Conservation (phyloP, 2,797 vertebrate genomes). For the Cygnus olor region DNA sequence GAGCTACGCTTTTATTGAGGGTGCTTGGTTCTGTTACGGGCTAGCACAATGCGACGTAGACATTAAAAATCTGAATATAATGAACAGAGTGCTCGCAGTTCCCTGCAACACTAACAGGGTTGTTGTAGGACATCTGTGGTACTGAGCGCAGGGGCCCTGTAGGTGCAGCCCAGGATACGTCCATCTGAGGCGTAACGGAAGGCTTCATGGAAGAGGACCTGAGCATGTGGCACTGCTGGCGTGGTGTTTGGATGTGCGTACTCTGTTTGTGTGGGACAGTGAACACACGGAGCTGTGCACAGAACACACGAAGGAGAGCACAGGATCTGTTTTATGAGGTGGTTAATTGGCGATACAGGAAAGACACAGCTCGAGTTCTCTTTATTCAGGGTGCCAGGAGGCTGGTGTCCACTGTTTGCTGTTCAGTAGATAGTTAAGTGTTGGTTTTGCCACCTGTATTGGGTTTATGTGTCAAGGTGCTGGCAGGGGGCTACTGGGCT, state of each 20-base stretch:
- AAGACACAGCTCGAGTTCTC: neutral
- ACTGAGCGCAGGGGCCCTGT: neutral
- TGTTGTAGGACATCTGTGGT: neutral
- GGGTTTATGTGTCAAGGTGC: neutral
- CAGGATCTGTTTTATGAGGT: neutral
- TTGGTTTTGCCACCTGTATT: too few species aligned
- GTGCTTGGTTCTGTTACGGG: neutral
- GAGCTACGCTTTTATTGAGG: neutral
- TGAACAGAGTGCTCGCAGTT: neutral
- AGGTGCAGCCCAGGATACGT: neutral
- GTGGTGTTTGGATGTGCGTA: neutral
- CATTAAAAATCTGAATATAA: neutral
- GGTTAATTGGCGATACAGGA: neutral
- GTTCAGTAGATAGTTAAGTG: neutral
- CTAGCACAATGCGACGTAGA: neutral
- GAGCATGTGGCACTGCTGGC: neutral
- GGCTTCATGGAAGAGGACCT: neutral
- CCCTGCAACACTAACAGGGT: neutral
- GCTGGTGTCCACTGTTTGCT: neutral
- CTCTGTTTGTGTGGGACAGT: too few species aligned
- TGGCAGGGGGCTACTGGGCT: neutral
- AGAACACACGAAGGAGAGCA: too few species aligned
- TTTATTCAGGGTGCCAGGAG: neutral
- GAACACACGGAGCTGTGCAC: neutral
- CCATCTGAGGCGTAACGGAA: neutral